These are phyloP conservation scores for Phalacrocorax pelagicus DNA, from an alignment of 2,113 vertebrate species.

Conservation along the genomic window DNA sequence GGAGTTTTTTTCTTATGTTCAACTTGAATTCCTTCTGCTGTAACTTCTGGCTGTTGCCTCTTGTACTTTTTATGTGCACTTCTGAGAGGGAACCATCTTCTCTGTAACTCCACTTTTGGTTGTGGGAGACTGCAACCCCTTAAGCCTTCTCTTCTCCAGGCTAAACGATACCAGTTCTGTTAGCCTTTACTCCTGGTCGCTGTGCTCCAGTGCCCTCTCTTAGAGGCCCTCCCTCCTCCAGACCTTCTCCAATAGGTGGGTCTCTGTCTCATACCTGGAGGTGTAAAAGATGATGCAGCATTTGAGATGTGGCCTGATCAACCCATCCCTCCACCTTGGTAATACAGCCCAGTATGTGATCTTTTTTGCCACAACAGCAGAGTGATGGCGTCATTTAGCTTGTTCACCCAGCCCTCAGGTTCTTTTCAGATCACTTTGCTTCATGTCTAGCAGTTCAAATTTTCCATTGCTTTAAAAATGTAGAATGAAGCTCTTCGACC, in stretches of 20 bases:
- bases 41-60: not conserved
- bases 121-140: not conserved
- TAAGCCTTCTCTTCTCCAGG: not conserved
- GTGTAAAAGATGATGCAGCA: not conserved
- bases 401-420: not conserved
- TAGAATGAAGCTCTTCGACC: not conserved
- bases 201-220: not conserved
- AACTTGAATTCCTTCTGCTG: not conserved
- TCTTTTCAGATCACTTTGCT: not conserved
- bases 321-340: not conserved
- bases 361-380: not conserved
- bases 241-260: not conserved
- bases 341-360: too few relatives aligned
- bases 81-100: not conserved
- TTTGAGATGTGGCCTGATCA: not conserved
- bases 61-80: not conserved
- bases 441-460: not conserved
- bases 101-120: not conserved
- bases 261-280: not conserved
- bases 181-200: not conserved
- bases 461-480: not conserved
- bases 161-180: not conserved
- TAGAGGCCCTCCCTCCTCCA: fast-evolving
- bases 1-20: not conserved
- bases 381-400: not conserved